phyloP scores from a whole-genome alignment of 1,140 invertebrate species.

The Steinernema khuongi region DNA sequence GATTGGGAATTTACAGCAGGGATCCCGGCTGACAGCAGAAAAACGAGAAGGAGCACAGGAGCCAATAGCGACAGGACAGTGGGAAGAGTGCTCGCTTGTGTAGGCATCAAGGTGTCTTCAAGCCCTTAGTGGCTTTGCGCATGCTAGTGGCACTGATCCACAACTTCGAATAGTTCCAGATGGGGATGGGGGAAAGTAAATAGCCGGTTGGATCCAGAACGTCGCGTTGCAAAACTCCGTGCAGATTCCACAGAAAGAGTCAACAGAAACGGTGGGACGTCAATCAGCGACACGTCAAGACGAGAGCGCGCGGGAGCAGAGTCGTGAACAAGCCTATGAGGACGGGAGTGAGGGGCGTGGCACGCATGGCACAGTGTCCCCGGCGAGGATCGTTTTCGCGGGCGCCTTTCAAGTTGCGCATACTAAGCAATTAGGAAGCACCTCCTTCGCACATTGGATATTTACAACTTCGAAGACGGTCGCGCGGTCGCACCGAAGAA shows the following conservation, averaged over 20 bases:
- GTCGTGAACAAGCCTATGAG: neutral
- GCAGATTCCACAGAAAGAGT: neutral
- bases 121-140: neutral
- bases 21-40: neutral
- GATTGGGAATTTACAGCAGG: constrained; percentile 4
- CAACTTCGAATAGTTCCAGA: neutral
- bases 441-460: neutral
- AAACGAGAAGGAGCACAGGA: neutral
- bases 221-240: neutral
- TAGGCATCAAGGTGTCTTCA: neutral
- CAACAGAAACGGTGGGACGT: neutral
- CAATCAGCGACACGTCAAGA: constrained; percentile 6
- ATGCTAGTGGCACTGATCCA: neutral
- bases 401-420: neutral
- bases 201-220: neutral
- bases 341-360: neutral
- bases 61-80: neutral
- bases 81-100: neutral
- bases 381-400: neutral
- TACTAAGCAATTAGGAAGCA: neutral
- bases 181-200: neutral
- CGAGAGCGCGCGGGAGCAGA: neutral
- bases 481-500: no score
- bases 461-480: no score
- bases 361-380: neutral